Conservation (phyloP, 2,888 invertebrate species). For the Tenodera sinensis region DNA sequence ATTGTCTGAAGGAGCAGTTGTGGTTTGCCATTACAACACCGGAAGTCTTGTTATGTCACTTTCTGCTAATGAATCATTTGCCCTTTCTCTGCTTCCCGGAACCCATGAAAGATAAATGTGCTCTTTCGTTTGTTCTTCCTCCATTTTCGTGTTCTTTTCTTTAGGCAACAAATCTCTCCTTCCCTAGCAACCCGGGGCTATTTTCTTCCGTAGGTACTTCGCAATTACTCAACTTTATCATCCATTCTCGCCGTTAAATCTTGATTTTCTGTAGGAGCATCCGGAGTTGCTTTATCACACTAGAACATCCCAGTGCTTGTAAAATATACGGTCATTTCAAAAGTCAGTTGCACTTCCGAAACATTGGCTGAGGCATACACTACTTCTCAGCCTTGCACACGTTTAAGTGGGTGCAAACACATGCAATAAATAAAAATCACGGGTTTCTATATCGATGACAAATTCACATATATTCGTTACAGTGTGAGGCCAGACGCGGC, state of each 20-base stretch:
- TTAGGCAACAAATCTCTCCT: background rate
- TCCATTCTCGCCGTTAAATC: background rate
- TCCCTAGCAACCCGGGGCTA: background rate
- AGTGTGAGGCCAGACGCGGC: too few relatives aligned
- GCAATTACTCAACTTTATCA: background rate
- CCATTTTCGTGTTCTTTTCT: background rate
- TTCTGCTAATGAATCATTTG: background rate
- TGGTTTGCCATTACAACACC: background rate
- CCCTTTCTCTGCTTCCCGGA: background rate
- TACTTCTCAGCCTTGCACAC: too few relatives aligned
- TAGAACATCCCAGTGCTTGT: too few relatives aligned
- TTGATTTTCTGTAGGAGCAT: background rate
- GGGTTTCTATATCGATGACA: too few relatives aligned
- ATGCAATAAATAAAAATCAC: too few relatives aligned
- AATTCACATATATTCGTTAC: too few relatives aligned
- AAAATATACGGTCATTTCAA: too few relatives aligned
- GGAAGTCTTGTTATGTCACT: background rate
- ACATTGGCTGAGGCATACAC: too few relatives aligned
- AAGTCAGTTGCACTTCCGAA: too few relatives aligned
- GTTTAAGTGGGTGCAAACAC: too few relatives aligned
- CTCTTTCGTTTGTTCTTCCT: background rate
- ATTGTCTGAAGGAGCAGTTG: background rate
- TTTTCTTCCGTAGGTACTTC: background rate
- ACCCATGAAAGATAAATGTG: background rate
- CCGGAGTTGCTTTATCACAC: background rate